Evolutionary conservation across 2,888 invertebrate genomes (phyloP).

Genomic region (Ametastegia equiseti): DNA sequence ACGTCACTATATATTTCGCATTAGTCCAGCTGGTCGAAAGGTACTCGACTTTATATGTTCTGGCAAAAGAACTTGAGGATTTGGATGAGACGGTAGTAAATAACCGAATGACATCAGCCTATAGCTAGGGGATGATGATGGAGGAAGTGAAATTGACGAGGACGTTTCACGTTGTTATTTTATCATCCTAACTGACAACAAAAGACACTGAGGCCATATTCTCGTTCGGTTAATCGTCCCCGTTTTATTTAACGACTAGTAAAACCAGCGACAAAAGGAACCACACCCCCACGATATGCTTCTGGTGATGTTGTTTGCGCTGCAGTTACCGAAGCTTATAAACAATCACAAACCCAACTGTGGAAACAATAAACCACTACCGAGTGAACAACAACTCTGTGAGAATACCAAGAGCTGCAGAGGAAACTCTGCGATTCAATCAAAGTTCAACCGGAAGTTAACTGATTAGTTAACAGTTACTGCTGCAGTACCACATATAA

Average conservation of each 20-base stretch:
- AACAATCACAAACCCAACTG: neutral
- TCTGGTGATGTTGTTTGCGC: neutral
- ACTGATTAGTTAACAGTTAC: conserved; percentile 30
- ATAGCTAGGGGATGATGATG: neutral
- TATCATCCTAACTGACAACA: conserved; percentile 8
- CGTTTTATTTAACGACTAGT: conserved; percentile 67
- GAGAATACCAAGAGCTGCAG: neutral
- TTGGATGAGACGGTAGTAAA: too few relatives aligned
- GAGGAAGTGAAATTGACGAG: conserved; percentile 10
- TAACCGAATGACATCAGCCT: neutral
- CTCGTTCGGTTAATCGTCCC: conserved; percentile 49
- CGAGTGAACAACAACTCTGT: conserved; percentile 21
- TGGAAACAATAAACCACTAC: conserved; percentile 14
- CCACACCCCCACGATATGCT: neutral
- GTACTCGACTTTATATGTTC: too few relatives aligned
- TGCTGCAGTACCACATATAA: neutral
- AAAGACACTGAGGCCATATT: conserved; percentile 12
- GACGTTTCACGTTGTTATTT: conserved; percentile 17
- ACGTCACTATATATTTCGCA: too few relatives aligned
- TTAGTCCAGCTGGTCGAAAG: too few relatives aligned
- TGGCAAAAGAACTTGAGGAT: neutral
- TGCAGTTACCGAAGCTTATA: conserved; percentile 1
- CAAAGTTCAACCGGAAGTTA: conserved; percentile 9
- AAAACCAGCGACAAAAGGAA: conserved; percentile 55
- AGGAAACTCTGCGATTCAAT: conserved; percentile 8